phyloP scores from a whole-genome alignment of 2,113 vertebrate species.

The Ginglymostoma cirratum region DNA sequence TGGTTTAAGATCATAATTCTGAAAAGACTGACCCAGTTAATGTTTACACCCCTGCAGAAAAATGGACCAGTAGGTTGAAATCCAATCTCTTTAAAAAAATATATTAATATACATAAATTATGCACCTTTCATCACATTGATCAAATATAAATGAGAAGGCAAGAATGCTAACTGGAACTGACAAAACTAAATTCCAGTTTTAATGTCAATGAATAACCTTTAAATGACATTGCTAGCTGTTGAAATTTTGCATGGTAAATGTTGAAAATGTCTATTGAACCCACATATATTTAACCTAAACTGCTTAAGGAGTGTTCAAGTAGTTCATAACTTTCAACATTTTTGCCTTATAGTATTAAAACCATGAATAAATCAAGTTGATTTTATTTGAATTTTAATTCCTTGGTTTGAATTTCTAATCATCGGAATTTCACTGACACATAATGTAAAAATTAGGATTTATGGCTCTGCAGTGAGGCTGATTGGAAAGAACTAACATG shows the following conservation, averaged over 20 bases:
- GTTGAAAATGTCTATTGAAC: neutral
- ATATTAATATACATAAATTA: too few relatives aligned
- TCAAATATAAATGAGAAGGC: neutral
- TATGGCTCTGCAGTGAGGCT: constrained; percentile 48
- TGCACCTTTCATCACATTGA: neutral
- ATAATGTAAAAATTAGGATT: neutral
- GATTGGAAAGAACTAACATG: constrained; percentile 58
- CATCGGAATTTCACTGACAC: neutral
- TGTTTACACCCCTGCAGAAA: too few relatives aligned
- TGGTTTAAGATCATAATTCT: too few relatives aligned
- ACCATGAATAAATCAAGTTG: neutral
- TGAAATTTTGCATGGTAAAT: neutral
- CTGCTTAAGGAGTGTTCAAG: neutral
- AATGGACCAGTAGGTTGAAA: too few relatives aligned
- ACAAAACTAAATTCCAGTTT: constrained; percentile 1
- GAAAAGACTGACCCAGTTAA: too few relatives aligned
- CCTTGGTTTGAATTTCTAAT: neutral
- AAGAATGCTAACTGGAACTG: neutral
- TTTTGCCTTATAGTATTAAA: neutral
- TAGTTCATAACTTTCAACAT: neutral
- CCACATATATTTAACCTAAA: neutral
- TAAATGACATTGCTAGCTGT: neutral
- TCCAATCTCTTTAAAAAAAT: too few relatives aligned
- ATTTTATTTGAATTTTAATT: neutral
- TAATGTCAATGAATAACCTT: neutral